Percentiles rank a stretch among this genome's conserved stretches.
Evolutionary conservation across 2,113 vertebrate species (phyloP).

Genomic region (Pituophis catenifer): DNA sequence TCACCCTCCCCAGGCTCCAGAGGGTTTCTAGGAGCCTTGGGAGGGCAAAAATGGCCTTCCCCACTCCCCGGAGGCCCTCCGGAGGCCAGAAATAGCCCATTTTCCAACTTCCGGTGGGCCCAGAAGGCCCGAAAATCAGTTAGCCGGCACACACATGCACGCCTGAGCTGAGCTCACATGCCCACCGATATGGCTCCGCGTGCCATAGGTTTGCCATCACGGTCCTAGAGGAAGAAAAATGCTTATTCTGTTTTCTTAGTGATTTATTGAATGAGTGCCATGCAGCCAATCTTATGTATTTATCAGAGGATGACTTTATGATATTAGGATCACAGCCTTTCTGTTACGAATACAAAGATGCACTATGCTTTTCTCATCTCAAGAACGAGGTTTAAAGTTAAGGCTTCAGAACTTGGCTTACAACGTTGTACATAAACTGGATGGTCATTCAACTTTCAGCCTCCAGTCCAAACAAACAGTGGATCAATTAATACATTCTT

Average conservation of each 20-base stretch:
- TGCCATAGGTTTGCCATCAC: too few relatives aligned
- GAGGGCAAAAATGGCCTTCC: too few relatives aligned
- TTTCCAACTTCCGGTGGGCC: too few relatives aligned
- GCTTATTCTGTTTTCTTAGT: not conserved
- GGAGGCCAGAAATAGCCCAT: too few relatives aligned
- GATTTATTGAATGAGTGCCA: not conserved
- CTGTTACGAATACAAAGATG: not conserved
- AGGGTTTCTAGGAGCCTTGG: too few relatives aligned
- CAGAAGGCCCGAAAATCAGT: too few relatives aligned
- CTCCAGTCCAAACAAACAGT: not conserved
- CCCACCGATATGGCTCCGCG: too few relatives aligned
- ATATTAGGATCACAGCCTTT: not conserved
- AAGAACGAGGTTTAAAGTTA: not conserved
- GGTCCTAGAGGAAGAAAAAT: not conserved
- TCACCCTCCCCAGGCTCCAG: too few relatives aligned
- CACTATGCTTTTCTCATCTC: not conserved
- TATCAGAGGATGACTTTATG: not conserved
- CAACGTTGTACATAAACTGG: not conserved
- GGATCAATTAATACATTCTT: not conserved
- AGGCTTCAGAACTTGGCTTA: not conserved
- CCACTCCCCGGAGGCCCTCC: too few relatives aligned
- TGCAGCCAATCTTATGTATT: not conserved
- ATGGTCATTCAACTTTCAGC: not conserved
- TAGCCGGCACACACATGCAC: too few relatives aligned
- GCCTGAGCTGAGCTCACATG: too few relatives aligned